phyloP scores from a whole-genome alignment of 2,113 vertebrate genomes.

The Drymodes brunneopygia region DNA sequence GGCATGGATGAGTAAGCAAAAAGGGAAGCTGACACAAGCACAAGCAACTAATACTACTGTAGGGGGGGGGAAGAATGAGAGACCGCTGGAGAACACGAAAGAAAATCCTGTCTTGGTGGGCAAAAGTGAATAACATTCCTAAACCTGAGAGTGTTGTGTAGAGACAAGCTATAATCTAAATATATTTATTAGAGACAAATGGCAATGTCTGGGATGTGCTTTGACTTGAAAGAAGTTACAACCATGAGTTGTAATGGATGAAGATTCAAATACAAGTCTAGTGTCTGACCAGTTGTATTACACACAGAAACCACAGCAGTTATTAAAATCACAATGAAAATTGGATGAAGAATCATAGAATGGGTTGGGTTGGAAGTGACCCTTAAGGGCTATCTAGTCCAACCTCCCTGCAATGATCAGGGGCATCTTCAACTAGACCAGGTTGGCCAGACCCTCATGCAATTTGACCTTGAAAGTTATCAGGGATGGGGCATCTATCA shows the following conservation, averaged over 20 bases:
- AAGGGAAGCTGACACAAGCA: neutral
- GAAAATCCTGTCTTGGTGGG: neutral
- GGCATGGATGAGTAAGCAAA: neutral
- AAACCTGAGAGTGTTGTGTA: neutral
- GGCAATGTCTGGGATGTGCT: neutral
- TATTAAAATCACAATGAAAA: neutral
- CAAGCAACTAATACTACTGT: neutral
- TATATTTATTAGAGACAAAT: neutral
- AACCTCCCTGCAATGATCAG: neutral
- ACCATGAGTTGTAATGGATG: neutral
- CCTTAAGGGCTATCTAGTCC: neutral
- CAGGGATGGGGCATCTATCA: neutral
- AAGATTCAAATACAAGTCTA: neutral
- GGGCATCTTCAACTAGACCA: neutral
- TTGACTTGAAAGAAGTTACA: neutral
- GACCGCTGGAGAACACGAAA: neutral
- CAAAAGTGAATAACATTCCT: neutral
- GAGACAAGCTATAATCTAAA: neutral
- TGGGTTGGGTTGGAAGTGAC: neutral
- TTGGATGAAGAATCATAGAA: neutral
- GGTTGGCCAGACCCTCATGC: neutral
- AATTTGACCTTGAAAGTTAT: neutral
- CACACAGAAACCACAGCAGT: neutral
- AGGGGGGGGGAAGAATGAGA: neutral
- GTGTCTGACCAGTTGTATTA: neutral